Evolutionary conservation across 2,797 vertebrate genomes (phyloP).

Genomic region (Ctenosaura bakeri): DNA sequence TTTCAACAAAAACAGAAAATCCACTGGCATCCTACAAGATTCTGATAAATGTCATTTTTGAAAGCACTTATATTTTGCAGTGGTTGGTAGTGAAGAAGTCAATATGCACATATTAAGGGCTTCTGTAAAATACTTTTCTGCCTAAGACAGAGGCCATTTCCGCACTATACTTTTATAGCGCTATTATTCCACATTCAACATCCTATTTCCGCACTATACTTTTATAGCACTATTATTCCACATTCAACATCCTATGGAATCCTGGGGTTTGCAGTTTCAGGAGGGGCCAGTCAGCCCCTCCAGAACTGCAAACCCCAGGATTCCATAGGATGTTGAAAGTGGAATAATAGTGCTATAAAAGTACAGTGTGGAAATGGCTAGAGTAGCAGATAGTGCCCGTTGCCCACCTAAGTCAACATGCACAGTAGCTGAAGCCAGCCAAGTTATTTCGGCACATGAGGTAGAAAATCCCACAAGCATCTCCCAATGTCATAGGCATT

Average conservation of each 20-base stretch:
- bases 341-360: too few species aligned
- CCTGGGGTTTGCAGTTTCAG: too few species aligned
- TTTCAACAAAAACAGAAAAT: neutral
- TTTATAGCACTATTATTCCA: too few species aligned
- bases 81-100: neutral
- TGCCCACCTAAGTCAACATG: neutral
- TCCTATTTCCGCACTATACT: too few species aligned
- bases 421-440: neutral
- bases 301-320: too few species aligned
- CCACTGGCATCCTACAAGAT: neutral
- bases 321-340: too few species aligned
- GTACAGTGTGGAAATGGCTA: too few species aligned
- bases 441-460: neutral
- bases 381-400: neutral
- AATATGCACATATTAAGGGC: neutral
- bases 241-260: too few species aligned
- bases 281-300: too few species aligned
- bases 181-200: too few species aligned
- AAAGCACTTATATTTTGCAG: neutral
- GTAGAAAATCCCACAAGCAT: neutral
- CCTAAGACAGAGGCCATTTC: neutral
- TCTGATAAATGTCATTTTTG: neutral
- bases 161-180: too few species aligned
- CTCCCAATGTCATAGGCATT: neutral
- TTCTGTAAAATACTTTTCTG: neutral